phyloP scores from a whole-genome alignment of 2,888 invertebrate species.

The Penaeus monodon region DNA sequence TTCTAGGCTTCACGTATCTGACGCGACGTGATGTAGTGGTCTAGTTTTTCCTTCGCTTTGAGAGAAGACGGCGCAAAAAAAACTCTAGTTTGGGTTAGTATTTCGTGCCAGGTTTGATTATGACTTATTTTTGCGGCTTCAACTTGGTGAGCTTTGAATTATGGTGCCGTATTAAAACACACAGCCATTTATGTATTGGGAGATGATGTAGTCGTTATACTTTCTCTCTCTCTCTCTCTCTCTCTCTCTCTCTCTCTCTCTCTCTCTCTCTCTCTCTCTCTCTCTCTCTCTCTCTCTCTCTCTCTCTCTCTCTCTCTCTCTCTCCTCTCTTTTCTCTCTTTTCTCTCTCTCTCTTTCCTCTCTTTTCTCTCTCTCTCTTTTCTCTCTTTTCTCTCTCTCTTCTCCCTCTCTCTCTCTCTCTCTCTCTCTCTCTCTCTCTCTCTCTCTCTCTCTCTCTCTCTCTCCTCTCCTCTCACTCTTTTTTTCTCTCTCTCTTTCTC shows the following conservation, averaged over 20 bases:
- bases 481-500: neutral
- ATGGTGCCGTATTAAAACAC: no score
- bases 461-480: constrained; percentile 3
- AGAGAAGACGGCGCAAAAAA: no score
- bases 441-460: neutral
- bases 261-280: constrained; percentile 12
- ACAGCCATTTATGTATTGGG: no score
- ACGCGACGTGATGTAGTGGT: no score
- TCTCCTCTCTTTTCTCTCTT: constrained; percentile 6
- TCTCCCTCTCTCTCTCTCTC: neutral
- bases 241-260: neutral
- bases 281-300: constrained; percentile 2
- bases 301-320: constrained; percentile 14
- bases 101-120: no score
- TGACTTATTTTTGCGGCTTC: no score
- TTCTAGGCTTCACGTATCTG: no score
- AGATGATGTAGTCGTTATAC: no score
- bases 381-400: neutral
- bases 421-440: neutral
- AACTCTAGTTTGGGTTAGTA: no score
- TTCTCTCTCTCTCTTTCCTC: constrained; percentile 4
- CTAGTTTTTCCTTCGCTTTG: no score
- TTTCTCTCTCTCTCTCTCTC: no score
- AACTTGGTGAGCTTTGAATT: no score
- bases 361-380: neutral